phyloP scores from a whole-genome alignment of 2,797 vertebrate genomes.

The Microhierax caerulescens region DNA sequence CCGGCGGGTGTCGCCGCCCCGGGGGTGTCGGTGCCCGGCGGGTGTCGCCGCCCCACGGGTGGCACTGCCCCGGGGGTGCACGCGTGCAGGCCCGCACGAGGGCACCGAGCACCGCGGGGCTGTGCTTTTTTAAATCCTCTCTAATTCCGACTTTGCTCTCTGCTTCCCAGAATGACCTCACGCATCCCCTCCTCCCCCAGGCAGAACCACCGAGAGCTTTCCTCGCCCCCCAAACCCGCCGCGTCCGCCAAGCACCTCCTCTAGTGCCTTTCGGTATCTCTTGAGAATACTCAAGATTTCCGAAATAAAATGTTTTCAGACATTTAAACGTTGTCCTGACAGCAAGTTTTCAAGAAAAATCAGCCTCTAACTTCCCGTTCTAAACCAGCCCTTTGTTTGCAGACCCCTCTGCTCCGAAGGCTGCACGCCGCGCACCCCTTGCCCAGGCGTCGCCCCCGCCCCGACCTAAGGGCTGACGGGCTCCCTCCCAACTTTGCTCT shows the following conservation, averaged over 20 bases:
- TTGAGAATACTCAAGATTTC: background rate
- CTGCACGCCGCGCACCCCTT: background rate
- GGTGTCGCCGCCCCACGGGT: too few relatives aligned
- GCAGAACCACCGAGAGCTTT: background rate
- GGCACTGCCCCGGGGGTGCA: too few relatives aligned
- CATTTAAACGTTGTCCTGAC: background rate
- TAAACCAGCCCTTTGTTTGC: background rate
- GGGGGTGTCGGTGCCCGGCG: too few relatives aligned
- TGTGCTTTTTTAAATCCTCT: conserved; percentile 40
- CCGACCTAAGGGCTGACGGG: background rate
- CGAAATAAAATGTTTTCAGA: background rate
- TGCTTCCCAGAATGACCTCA: conserved; percentile 34
- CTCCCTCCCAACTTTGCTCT: conserved; percentile 43
- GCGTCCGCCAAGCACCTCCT: conserved; percentile 10
- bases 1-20: too few relatives aligned
- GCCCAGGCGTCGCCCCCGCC: background rate
- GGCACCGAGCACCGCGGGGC: background rate
- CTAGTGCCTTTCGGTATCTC: background rate
- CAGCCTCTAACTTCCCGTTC: conserved; percentile 1
- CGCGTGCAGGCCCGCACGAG: background rate
- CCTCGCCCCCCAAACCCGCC: background rate
- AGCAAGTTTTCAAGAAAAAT: conserved; percentile 8
- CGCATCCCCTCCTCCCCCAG: background rate
- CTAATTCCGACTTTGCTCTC: conserved; percentile 55
- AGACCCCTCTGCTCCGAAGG: background rate